A percentile compares a stretch with the other conserved stretches of the same genome.
Conservation (phyloP, 2,797 vertebrate genomes). For the Hafferia zeledoni region DNA sequence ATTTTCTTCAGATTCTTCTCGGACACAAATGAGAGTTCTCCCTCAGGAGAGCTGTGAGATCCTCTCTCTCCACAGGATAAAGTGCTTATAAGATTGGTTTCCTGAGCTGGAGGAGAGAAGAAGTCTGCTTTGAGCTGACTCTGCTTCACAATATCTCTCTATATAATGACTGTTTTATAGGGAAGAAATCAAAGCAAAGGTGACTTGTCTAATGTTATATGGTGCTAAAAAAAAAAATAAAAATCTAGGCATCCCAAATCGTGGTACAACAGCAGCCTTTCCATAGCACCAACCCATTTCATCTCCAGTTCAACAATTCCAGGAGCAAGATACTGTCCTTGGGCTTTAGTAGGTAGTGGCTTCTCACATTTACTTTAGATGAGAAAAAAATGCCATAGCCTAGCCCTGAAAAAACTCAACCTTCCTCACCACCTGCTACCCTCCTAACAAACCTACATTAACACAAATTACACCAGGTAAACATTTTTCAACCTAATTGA, state of each 20-base stretch:
- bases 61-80: neutral
- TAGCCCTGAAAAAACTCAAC: neutral
- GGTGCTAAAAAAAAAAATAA: neutral
- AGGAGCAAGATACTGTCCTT: neutral
- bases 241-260: neutral
- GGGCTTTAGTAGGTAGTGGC: neutral
- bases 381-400: neutral
- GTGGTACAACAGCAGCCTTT: neutral
- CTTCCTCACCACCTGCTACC: neutral
- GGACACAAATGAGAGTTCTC: neutral
- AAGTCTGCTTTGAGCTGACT: neutral
- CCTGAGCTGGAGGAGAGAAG: neutral
- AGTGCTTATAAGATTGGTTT: neutral
- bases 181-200: neutral
- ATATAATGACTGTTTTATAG: neutral
- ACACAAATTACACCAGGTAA: neutral
- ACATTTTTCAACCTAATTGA: neutral
- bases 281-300: neutral
- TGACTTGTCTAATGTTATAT: neutral
- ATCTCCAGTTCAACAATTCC: neutral
- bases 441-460: neutral
- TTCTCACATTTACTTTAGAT: neutral
- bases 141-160: neutral
- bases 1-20: neutral
- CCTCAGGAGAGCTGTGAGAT: neutral